Conservation (phyloP, 2,888 invertebrate species). For the Carterocephalus palaemon region DNA sequence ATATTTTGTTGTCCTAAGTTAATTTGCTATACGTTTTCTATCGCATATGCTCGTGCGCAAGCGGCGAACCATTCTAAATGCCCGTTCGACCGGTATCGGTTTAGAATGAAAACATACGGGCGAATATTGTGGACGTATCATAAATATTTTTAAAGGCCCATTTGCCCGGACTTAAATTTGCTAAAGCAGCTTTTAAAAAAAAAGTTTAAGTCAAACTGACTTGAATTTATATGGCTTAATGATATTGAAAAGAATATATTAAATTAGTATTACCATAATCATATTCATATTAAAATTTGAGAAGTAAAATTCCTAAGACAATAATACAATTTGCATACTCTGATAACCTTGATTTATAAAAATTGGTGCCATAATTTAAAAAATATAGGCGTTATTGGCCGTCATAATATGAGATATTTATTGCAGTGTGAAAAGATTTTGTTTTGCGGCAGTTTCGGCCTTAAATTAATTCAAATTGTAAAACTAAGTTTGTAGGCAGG, state of each 20-base stretch:
- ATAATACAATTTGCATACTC: conserved; percentile 1
- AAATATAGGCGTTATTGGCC: not conserved
- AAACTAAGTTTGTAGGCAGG: too few relatives aligned
- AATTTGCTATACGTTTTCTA: conserved; percentile 1
- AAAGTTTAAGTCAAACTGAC: too few relatives aligned
- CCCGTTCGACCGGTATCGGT: conserved; percentile 13
- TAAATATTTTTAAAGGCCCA: too few relatives aligned
- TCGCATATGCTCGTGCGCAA: conserved; percentile 6
- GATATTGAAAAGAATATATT: too few relatives aligned
- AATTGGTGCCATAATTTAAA: not conserved
- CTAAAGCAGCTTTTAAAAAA: too few relatives aligned
- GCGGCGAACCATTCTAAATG: conserved; percentile 17
- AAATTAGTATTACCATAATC: conserved; percentile 1
- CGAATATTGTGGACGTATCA: not conserved
- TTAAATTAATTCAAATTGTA: conserved; percentile 7
- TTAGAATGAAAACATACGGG: conserved; percentile 13
- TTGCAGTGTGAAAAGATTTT: not conserved
- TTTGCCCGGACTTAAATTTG: too few relatives aligned
- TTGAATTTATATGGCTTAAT: too few relatives aligned
- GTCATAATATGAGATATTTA: not conserved
- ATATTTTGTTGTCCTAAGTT: conserved; percentile 7
- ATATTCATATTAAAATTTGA: not conserved
- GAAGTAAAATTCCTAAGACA: not conserved
- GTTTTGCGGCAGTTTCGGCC: not conserved
- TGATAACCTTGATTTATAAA: not conserved